Evolutionary conservation across 2,797 vertebrate genomes (phyloP), one percentile per base, ranked within the genome.

Genomic region (Eulemur rubriventer): DNA sequence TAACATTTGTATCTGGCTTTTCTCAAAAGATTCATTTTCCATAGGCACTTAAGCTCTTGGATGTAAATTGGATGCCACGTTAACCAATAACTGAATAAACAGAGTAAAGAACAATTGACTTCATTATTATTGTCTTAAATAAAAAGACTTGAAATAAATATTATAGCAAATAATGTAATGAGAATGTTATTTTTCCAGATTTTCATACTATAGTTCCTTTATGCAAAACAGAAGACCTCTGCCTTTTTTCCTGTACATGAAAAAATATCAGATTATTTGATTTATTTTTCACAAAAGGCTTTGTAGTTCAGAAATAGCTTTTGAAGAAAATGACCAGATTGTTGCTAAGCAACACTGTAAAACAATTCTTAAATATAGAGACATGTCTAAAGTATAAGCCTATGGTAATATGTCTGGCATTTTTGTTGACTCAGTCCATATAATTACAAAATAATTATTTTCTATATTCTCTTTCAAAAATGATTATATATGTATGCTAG

Each of bases 301-400:
- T 91, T 96, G 72, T 83, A 96, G 86, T 81, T 98, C 97, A 92
- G 91, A 96, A 97, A 96, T 86, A 69, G 55, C 69, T 73, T 96
- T 97, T 98, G 81, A 97, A 97, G 84, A 95, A 95, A 85, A 97
- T 98, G 97, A 96, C 96, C 91, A 88, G 95, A 97, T 63, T 82
- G 98, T 98, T 98, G 93, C 98, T 97, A 98, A 97, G 98, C 97
- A 95, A 98, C 97, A 92, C 59, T 91, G 50, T 94, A 63, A 96
- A 98, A 93, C 81, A 98, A 67, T 95, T 96, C 73, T 94, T 95
- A 87, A 91, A 89, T 75, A 76, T 72, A 41, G 72, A 97, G 87
- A 97, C 67, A 43, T 91, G n/a, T 86, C 96, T 96, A 96, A 84
- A 96, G 94, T 70, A 93, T 75, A 96, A 10, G 30, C 82, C 55